Evolutionary conservation across 2,113 vertebrate species (phyloP).

Genomic region (Brienomyrus brachyistius): DNA sequence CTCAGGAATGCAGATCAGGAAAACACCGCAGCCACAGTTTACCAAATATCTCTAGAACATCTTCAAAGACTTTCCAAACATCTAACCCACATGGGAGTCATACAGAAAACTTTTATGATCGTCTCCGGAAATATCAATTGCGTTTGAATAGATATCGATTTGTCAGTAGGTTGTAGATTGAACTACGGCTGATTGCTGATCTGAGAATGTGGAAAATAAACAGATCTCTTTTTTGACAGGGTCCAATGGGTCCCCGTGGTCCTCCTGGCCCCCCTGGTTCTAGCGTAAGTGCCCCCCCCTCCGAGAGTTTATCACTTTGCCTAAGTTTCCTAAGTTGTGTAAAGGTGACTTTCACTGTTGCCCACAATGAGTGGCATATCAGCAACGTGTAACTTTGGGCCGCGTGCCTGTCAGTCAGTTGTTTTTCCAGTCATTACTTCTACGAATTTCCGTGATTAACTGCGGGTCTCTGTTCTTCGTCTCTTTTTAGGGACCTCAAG

Average conservation of each 20-base stretch:
- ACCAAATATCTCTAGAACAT: neutral
- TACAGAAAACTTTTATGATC: neutral
- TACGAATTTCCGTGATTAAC: neutral
- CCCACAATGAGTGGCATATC: neutral
- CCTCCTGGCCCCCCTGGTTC: slow-evolving; percentile 77
- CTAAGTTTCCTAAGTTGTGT: neutral
- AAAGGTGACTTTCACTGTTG: neutral
- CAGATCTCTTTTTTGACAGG: slow-evolving; percentile 54
- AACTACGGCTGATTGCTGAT: neutral
- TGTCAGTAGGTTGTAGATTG: neutral
- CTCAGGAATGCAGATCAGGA: neutral
- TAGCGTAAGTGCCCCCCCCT: slow-evolving; percentile 68
- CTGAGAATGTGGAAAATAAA: neutral
- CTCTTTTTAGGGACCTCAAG: slow-evolving; percentile 82
- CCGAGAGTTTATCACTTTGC: neutral
- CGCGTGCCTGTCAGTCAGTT: neutral
- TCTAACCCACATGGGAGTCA: neutral
- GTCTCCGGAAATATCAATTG: neutral
- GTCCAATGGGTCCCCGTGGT: slow-evolving; percentile 90
- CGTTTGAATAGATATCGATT: neutral
- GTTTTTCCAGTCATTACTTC: neutral
- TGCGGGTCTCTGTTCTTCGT: slow-evolving; percentile 12
- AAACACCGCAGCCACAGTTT: neutral
- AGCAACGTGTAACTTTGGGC: neutral
- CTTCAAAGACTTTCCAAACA: neutral